These are phyloP conservation scores for Pollimyrus isidori DNA, from an alignment of 2,113 vertebrate genomes.

Conservation along the genomic window DNA sequence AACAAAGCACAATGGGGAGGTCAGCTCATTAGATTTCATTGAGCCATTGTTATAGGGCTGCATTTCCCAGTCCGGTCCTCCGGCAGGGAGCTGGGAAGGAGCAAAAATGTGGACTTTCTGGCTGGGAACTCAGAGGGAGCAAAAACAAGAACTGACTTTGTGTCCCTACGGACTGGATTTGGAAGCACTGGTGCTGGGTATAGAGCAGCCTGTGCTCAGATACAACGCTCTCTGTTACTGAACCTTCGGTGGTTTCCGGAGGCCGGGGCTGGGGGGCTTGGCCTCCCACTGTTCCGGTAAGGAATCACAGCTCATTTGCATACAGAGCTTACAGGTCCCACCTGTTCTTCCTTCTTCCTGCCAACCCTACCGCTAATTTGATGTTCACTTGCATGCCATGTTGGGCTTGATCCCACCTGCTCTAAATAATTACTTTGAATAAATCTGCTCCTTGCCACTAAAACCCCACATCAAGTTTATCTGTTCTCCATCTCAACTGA, in stretches of 20 bases:
- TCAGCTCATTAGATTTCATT: neutral
- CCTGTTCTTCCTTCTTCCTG: neutral
- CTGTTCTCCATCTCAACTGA: neutral
- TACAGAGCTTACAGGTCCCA: neutral
- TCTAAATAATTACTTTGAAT: neutral
- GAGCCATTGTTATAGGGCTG: neutral
- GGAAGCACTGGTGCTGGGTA: neutral
- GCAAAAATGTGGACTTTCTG: neutral
- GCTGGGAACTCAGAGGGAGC: neutral
- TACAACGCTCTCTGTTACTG: neutral
- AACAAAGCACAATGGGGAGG: neutral
- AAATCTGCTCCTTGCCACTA: neutral
- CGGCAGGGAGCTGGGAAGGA: too few relatives aligned
- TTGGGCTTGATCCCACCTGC: neutral
- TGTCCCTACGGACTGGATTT: neutral
- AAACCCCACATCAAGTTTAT: neutral
- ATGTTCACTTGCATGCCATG: neutral
- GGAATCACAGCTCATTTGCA: neutral
- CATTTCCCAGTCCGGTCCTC: neutral
- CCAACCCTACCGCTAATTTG: neutral
- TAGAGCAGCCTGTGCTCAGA: neutral
- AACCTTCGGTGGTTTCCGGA: neutral
- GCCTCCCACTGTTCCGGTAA: neutral
- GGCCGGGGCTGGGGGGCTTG: neutral
- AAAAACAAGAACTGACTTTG: neutral